Evolutionary conservation across 2,113 vertebrate species (phyloP), one percentile per base, ranked within the genome.

Genomic region (Anoplopoma fimbria): DNA sequence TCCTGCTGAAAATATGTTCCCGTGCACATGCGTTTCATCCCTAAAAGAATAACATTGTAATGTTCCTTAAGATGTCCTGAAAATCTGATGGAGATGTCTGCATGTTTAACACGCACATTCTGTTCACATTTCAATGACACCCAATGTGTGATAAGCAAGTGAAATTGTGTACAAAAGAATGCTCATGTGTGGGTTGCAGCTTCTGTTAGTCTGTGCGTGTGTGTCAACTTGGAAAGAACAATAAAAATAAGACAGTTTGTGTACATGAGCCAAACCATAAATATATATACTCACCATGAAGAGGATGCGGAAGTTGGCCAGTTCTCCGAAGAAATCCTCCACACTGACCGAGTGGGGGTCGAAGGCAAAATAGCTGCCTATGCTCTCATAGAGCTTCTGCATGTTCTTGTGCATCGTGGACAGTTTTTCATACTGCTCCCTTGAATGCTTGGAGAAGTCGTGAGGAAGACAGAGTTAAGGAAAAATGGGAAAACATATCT

Each of bases 341-440:
- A 97, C 94, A 47, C 92, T 96, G 91, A 98, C 79, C 4, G 91
- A 82, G 88, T 97, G 97, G 4, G 98, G 93, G 88, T 99, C 97
- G 71, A 99, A 99, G 88, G 96, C 95, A 25, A 97, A 98, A 81
- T 95, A 99, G 63, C 97, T 98, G 84, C 98, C 98, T 57, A 98
- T 82, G 87, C 85, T 97, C 81, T 99, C 97, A 42, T 98, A 99
- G 12, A 99, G 91, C 78, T 99, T 99, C 5, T 94, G 94, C 98
- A 99, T 99, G 93, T 98, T 99, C 93, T 96, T 98, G 93, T 99
- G 96, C 98, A 98, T 99, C 88, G 93, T 97, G 83, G 96, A 95
- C 55, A 99, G 94, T 69, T 99, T 99, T 19, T 99, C 98, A 23
- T 97, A 99, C 62, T 99, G 98, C 58, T 99, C 98, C 67, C 97